phyloP scores from a whole-genome alignment of 2,888 invertebrate species.

The Synergus japonicus region DNA sequence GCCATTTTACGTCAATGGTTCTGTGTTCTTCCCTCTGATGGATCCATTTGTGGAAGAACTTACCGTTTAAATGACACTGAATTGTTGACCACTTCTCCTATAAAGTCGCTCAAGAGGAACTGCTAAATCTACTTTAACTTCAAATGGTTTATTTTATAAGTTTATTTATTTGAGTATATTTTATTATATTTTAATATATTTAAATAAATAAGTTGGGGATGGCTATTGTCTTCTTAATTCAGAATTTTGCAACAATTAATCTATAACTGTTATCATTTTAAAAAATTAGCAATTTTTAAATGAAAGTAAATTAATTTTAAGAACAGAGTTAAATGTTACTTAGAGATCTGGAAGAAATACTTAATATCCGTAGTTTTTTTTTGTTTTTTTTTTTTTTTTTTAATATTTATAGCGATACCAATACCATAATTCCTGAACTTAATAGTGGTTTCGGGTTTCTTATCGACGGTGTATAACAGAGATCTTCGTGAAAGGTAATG shows the following conservation, averaged over 20 bases:
- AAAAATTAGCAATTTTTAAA: no score
- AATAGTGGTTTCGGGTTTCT: background rate
- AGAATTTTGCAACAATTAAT: no score
- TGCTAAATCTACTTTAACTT: background rate
- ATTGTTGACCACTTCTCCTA: background rate
- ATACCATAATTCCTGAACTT: background rate
- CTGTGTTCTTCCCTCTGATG: background rate
- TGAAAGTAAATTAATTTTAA: no score
- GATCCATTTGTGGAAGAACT: background rate
- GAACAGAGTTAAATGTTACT: background rate
- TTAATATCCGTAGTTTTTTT: background rate
- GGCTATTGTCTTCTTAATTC: no score
- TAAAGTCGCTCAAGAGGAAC: background rate
- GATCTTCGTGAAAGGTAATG: conserved; percentile 63
- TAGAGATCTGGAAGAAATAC: background rate
- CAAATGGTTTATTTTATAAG: background rate
- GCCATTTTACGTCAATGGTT: background rate
- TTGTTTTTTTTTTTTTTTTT: background rate
- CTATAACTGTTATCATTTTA: no score
- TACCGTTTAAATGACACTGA: background rate
- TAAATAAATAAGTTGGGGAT: no score
- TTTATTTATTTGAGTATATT: background rate
- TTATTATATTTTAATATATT: no score
- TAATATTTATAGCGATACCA: background rate
- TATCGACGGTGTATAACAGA: conserved; percentile 51